Conservation (phyloP, 2,797 vertebrate genomes). For the Erithacus rubecula region DNA sequence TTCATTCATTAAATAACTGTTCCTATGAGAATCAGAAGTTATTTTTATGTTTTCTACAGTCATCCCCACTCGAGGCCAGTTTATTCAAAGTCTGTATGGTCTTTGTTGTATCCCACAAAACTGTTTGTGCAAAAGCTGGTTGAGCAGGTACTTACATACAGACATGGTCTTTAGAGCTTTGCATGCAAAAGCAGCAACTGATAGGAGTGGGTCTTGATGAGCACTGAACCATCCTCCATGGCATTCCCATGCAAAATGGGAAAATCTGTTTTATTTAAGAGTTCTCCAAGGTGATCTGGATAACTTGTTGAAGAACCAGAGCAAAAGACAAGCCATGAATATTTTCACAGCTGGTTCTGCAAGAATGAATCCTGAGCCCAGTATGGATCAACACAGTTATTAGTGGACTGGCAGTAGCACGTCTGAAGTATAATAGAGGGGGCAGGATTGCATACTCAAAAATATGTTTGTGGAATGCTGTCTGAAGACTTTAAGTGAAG, state of each 20-base stretch:
- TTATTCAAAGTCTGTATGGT: background rate
- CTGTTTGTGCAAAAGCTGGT: background rate
- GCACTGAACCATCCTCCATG: background rate
- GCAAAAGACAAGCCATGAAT: background rate
- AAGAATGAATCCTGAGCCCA: background rate
- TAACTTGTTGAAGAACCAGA: background rate
- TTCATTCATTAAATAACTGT: background rate
- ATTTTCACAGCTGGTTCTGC: background rate
- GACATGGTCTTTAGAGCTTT: background rate
- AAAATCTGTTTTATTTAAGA: background rate
- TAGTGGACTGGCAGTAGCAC: background rate
- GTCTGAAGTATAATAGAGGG: background rate
- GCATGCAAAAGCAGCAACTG: background rate
- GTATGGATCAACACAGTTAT: background rate
- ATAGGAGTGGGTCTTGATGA: background rate
- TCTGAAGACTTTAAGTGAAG: background rate
- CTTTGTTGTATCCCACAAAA: background rate
- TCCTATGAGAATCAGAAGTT: background rate
- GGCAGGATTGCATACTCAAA: background rate
- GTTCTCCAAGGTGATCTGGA: background rate
- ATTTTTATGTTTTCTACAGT: background rate
- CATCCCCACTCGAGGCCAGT: background rate
- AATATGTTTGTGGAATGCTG: background rate
- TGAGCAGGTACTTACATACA: background rate
- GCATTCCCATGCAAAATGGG: background rate